Percentiles rank a stretch among this genome's conserved stretches.
Conservation (phyloP, 2,888 invertebrate species). For the Drosophila macrospina region DNA sequence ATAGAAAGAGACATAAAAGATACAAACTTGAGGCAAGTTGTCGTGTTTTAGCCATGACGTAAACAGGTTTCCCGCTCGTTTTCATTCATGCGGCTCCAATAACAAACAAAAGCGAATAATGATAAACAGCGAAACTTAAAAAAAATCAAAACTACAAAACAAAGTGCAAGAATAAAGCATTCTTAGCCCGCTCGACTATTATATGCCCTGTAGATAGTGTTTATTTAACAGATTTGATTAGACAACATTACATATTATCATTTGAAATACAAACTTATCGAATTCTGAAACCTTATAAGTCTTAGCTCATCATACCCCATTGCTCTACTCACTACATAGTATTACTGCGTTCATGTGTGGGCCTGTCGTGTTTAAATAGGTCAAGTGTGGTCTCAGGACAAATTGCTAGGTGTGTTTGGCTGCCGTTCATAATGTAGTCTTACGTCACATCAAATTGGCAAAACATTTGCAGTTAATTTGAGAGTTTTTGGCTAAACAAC, state of each 20-base stretch:
- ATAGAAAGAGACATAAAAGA: conserved; percentile 22
- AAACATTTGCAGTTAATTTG: conserved; percentile 37
- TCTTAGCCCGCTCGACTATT: background rate
- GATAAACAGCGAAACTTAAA: conserved; percentile 43
- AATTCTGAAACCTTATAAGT: no score
- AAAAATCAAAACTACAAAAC: conserved; percentile 20
- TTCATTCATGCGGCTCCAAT: conserved; percentile 53
- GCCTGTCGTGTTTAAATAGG: conserved; percentile 53
- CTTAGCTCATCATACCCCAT: background rate
- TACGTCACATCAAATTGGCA: conserved; percentile 31
- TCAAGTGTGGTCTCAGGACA: conserved; percentile 69
- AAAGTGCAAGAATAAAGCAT: background rate
- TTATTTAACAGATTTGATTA: no score
- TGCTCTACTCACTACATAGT: conserved; percentile 6
- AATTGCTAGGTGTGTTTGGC: conserved; percentile 64
- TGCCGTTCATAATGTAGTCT: conserved; percentile 26
- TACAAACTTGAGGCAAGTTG: conserved; percentile 55
- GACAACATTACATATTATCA: no score
- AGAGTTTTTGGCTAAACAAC: conserved; percentile 45
- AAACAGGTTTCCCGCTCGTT: conserved; percentile 70
- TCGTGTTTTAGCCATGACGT: conserved; percentile 63
- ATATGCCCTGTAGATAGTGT: background rate
- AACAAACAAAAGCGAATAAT: conserved; percentile 60
- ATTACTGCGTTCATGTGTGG: conserved; percentile 8
- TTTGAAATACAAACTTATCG: no score